Evolutionary conservation across 1,140 invertebrate species (phyloP).

Genomic region (Lasioglossum albipes): DNA sequence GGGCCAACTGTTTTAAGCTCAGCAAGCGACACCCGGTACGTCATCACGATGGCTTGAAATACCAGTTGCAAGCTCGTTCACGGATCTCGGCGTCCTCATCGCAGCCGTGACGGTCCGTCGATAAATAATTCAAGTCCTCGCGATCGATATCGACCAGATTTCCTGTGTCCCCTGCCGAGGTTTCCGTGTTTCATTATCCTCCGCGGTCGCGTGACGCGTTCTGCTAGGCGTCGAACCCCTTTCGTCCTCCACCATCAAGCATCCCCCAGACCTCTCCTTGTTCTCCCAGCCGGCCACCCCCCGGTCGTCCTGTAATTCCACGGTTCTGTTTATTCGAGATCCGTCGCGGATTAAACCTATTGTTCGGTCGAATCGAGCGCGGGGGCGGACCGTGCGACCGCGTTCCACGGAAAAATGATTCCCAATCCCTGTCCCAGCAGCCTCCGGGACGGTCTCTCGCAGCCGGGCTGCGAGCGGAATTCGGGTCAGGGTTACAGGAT

Average conservation of each 20-base stretch:
- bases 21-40: too few species aligned
- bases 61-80: too few species aligned
- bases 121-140: constrained; percentile 5
- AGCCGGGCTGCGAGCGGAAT: not conserved
- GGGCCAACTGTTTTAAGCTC: too few species aligned
- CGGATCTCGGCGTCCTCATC: not conserved
- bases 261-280: too few species aligned
- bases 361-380: constrained; percentile 19
- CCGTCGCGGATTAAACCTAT: constrained; percentile 23
- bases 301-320: constrained; percentile 17
- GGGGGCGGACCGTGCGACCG: not conserved
- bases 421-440: not conserved
- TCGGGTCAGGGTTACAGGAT: not conserved
- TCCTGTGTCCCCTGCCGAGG: not conserved
- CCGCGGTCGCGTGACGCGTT: constrained; percentile 9
- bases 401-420: not conserved
- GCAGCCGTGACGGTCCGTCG: not conserved
- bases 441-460: too few species aligned
- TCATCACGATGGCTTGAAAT: too few species aligned
- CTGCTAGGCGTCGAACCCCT: too few species aligned
- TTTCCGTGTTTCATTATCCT: constrained; percentile 32
- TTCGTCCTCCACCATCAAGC: not conserved
- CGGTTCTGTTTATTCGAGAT: constrained; percentile 31
- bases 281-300: not conserved
- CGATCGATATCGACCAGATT: constrained; percentile 13